Conservation (phyloP, 2,797 vertebrate genomes). For the Borostomias antarcticus region DNA sequence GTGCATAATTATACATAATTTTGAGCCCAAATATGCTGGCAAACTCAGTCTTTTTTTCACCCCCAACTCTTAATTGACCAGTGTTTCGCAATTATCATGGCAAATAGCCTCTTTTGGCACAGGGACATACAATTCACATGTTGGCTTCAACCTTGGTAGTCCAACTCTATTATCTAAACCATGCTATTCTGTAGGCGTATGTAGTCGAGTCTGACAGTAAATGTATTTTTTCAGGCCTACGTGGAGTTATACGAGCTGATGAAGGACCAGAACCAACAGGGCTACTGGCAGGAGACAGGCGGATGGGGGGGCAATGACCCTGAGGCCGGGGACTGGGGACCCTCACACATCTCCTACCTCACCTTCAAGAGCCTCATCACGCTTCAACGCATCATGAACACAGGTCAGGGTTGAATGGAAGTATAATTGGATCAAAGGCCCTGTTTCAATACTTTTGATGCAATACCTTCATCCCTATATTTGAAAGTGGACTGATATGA, state of each 20-base stretch:
- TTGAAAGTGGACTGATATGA: too few species aligned
- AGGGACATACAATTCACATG: neutral
- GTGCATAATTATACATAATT: too few species aligned
- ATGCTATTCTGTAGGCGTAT: neutral
- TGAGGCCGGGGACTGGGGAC: conserved; percentile 76
- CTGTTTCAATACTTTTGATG: neutral
- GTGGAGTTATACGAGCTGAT: conserved; percentile 79
- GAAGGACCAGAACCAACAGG: conserved; percentile 80
- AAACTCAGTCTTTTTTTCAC: too few species aligned
- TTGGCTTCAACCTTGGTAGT: neutral
- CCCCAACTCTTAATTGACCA: too few species aligned
- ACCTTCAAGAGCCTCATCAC: conserved; percentile 92
- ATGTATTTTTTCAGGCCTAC: conserved; percentile 58
- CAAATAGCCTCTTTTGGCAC: too few species aligned
- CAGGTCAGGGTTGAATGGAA: conserved; percentile 70
- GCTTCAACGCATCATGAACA: conserved; percentile 77
- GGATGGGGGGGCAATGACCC: conserved; percentile 84
- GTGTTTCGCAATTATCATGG: too few species aligned
- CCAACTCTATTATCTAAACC: neutral
- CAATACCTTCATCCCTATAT: too few species aligned
- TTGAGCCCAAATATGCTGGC: too few species aligned
- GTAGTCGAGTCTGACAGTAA: too few species aligned
- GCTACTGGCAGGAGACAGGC: conserved; percentile 86
- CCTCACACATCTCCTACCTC: conserved; percentile 86
- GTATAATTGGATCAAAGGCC: neutral